phyloP scores from a whole-genome alignment of 2,113 vertebrate species.

The Pseudorhombus dupliciocellatus region DNA sequence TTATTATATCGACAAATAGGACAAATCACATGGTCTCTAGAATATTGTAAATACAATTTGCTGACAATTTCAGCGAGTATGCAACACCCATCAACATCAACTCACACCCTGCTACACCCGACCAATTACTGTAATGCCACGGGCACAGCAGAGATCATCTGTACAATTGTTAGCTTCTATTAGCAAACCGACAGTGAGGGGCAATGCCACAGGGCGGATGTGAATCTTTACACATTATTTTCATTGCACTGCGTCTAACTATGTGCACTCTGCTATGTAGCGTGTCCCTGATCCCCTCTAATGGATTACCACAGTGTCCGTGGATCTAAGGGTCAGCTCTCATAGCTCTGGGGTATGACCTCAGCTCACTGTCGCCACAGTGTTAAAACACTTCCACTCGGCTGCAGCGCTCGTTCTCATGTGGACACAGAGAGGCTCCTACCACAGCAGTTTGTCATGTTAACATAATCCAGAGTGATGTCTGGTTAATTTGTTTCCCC shows the following conservation, averaged over 20 bases:
- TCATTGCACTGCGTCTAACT: slow-evolving; percentile 44
- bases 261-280: slow-evolving; percentile 39
- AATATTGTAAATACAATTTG: slow-evolving; percentile 32
- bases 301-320: slow-evolving; percentile 58
- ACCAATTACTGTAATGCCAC: slow-evolving; percentile 58
- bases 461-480: slow-evolving; percentile 78
- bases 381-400: slow-evolving; percentile 37
- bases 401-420: slow-evolving; percentile 16
- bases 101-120: slow-evolving; percentile 33
- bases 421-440: slow-evolving; percentile 16
- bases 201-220: slow-evolving; percentile 42
- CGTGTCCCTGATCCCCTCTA: slow-evolving; percentile 47
- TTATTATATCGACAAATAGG: slow-evolving; percentile 26
- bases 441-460: slow-evolving; percentile 62
- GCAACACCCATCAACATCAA: slow-evolving; percentile 23
- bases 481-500: slow-evolving; percentile 79
- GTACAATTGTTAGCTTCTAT: slow-evolving; percentile 58
- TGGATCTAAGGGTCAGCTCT: slow-evolving; percentile 52
- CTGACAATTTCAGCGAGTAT: slow-evolving; percentile 37
- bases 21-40: slow-evolving; percentile 16
- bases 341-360: slow-evolving; percentile 40
- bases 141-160: slow-evolving; percentile 49
- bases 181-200: slow-evolving; percentile 63
- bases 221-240: slow-evolving; percentile 60
- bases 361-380: slow-evolving; percentile 31